These are phyloP conservation scores for Argyresthia albistria DNA, from an alignment of 2,888 invertebrate genomes.

Conservation along the genomic window DNA sequence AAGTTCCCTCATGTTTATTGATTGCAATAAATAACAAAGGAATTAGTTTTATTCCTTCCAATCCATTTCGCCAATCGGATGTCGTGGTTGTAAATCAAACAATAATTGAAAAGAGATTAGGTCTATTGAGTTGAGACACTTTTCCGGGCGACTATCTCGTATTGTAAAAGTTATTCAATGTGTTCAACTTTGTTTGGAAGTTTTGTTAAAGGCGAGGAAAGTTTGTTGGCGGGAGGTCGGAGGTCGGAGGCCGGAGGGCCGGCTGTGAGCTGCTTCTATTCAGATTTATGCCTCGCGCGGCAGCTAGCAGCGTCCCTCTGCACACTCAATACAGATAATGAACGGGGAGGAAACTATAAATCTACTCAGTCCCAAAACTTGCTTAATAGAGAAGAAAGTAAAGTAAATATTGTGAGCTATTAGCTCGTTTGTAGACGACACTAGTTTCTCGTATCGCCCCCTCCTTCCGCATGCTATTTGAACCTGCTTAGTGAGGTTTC, in stretches of 20 bases:
- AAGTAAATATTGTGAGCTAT: conserved; percentile 47
- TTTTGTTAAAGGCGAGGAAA: conserved; percentile 37
- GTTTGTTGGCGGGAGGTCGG: conserved; percentile 32
- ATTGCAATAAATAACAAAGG: background rate
- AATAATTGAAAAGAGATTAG: background rate
- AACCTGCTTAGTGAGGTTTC: conserved; percentile 70
- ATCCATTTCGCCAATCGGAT: background rate
- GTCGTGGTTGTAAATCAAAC: background rate
- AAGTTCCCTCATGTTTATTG: background rate
- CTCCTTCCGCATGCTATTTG: conserved; percentile 49
- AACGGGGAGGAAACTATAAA: conserved; percentile 71
- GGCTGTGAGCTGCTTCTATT: conserved; percentile 51
- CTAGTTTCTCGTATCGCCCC: conserved; percentile 8
- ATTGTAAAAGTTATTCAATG: too few relatives aligned
- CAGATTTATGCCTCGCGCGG: conserved; percentile 63
- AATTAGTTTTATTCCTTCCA: background rate
- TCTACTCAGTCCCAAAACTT: conserved; percentile 63
- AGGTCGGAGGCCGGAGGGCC: conserved; percentile 21
- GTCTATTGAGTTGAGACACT: too few relatives aligned
- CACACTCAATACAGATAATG: conserved; percentile 62
- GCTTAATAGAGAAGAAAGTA: conserved; percentile 52
- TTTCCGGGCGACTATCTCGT: too few relatives aligned
- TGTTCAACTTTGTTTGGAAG: conserved; percentile 16
- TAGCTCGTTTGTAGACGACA: conserved; percentile 34
- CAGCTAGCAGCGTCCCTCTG: conserved; percentile 21